Percentiles rank a stretch among this genome's conserved stretches.
These are phyloP conservation scores for Quadroppia sp. DNA, from an alignment of 2,888 invertebrate species.

Conservation along the genomic window DNA sequence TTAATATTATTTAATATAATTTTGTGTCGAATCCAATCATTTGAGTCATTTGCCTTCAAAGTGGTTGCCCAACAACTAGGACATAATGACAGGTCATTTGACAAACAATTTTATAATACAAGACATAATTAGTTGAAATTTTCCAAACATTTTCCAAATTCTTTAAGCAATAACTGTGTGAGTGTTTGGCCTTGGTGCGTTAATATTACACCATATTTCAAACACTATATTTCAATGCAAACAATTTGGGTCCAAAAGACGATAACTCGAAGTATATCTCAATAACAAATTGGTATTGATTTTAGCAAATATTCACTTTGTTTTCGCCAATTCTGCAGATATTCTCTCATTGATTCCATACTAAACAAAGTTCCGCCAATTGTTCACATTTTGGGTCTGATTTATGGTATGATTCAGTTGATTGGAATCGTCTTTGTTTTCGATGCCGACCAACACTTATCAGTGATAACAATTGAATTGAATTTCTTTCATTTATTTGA, in stretches of 20 bases:
- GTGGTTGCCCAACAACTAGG: conserved; percentile 53
- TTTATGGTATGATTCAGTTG: conserved; percentile 51
- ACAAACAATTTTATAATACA: too few species aligned
- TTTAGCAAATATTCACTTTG: background rate
- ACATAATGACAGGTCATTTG: conserved; percentile 53
- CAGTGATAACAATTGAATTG: background rate
- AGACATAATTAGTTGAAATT: too few species aligned
- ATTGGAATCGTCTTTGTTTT: conserved; percentile 49
- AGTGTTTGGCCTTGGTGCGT: conserved; percentile 53
- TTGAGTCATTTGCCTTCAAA: conserved; percentile 45
- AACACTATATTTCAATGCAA: conserved; percentile 53
- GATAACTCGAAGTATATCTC: conserved; percentile 31
- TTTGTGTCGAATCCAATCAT: too few species aligned
- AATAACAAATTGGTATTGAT: background rate
- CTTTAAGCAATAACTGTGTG: conserved; percentile 52
- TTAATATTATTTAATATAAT: too few species aligned
- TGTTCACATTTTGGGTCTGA: conserved; percentile 51
- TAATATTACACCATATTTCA: conserved; percentile 53
- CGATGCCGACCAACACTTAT: conserved; percentile 35
- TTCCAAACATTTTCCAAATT: too few species aligned
- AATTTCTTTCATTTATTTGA: background rate
- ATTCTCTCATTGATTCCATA: conserved; percentile 1
- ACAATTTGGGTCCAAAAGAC: conserved; percentile 49
- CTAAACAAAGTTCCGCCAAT: conserved; percentile 50
- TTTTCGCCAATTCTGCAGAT: background rate